Conservation (phyloP, 1,140 invertebrate genomes). For the Ceratosolen fusciceps region DNA sequence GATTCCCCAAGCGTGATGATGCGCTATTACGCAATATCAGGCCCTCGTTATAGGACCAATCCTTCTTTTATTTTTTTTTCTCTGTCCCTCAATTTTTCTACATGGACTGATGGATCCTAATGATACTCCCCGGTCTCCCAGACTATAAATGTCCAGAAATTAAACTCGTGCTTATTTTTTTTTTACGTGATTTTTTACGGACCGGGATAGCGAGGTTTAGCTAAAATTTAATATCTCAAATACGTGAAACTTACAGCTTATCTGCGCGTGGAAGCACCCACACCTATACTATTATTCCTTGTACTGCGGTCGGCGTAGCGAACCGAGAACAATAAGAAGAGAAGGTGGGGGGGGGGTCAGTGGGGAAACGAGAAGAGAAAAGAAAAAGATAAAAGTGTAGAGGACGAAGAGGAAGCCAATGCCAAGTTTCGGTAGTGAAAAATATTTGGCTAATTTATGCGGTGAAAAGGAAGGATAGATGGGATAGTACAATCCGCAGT, state of each 20-base stretch:
- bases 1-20: not conserved
- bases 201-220: not conserved
- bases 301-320: too few relatives aligned
- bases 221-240: not conserved
- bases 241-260: not conserved
- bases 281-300: too few relatives aligned
- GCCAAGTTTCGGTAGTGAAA: not conserved
- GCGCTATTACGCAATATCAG: slow-evolving; percentile 26
- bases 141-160: slow-evolving; percentile 13
- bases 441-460: not conserved
- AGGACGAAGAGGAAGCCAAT: not conserved
- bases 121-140: not conserved
- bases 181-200: not conserved
- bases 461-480: not conserved
- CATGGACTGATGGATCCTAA: slow-evolving; percentile 10
- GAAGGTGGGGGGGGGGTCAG: too few relatives aligned
- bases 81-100: not conserved
- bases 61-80: not conserved
- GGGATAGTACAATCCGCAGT: not conserved
- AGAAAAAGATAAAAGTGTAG: not conserved
- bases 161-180: not conserved
- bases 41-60: not conserved
- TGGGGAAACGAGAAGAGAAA: not conserved
- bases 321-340: not conserved
- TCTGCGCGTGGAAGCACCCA: too few relatives aligned